Percentiles rank a stretch among this genome's conserved stretches.
Evolutionary conservation across 2,113 vertebrate genomes (phyloP).

Genomic region (Cyphomyrus discorhynchus): DNA sequence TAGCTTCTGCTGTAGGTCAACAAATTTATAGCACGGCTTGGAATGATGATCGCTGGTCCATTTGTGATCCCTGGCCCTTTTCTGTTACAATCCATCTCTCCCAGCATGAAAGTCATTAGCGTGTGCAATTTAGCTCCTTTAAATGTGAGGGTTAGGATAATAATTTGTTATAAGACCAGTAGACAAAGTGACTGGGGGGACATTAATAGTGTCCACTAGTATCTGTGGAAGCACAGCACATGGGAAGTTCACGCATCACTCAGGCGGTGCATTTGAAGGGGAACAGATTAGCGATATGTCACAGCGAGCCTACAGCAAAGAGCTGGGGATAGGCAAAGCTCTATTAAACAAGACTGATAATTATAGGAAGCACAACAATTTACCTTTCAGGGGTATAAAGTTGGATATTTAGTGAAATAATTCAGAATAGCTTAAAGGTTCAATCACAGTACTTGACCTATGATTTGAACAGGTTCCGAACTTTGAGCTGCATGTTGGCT

Average conservation of each 20-base stretch:
- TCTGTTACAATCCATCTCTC: background rate
- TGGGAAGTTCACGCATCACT: background rate
- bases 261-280: background rate
- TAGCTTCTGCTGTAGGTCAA: background rate
- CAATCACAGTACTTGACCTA: background rate
- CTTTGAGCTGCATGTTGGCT: background rate
- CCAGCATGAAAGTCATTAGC: background rate
- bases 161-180: background rate
- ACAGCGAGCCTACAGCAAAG: background rate
- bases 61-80: background rate
- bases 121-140: background rate
- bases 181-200: background rate
- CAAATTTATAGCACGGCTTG: background rate
- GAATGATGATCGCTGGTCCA: background rate
- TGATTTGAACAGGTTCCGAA: background rate
- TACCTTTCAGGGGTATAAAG: background rate
- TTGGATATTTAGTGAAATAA: background rate
- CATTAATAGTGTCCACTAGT: background rate
- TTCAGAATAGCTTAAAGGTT: background rate
- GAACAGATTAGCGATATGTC: background rate
- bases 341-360: slow-evolving; percentile 7
- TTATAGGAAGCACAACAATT: background rate
- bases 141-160: background rate
- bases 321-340: background rate
- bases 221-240: background rate